These are phyloP conservation scores for Augiades crinisus DNA, from an alignment of 2,888 invertebrate species.

Conservation along the genomic window DNA sequence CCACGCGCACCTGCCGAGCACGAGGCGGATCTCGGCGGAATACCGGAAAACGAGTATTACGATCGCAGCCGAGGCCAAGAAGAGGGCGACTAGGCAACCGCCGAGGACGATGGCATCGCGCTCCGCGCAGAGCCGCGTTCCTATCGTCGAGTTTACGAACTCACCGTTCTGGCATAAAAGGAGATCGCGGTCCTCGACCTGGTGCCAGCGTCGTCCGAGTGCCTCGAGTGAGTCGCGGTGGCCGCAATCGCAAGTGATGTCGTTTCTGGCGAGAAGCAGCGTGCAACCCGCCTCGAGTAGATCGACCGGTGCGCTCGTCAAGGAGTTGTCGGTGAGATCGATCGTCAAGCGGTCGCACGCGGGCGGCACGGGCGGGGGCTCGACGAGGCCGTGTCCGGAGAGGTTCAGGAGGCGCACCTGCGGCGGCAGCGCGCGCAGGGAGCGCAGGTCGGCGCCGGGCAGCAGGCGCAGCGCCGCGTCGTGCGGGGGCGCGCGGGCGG, in stretches of 20 bases:
- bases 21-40: neutral
- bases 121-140: conserved; percentile 37
- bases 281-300: conserved; percentile 24
- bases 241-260: conserved; percentile 38
- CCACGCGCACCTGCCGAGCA: neutral
- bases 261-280: conserved; percentile 35
- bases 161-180: conserved; percentile 33
- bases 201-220: conserved; percentile 3
- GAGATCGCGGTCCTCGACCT: conserved; percentile 31
- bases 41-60: neutral
- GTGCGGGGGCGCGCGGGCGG: conserved; percentile 50
- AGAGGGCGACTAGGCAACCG: neutral
- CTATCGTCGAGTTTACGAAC: conserved; percentile 23
- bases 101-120: conserved; percentile 29
- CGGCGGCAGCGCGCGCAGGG: conserved; percentile 19
- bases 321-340: conserved; percentile 33
- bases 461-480: conserved; percentile 29
- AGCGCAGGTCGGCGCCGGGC: neutral
- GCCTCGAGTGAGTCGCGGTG: conserved; percentile 23
- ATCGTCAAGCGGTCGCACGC: conserved; percentile 12
- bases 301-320: conserved; percentile 27
- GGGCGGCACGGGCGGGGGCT: conserved; percentile 1
- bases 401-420: conserved; percentile 26
- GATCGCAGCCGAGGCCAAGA: neutral
- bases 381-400: conserved; percentile 17